Base-by-base conservation (phyloP, 2,888 invertebrate genomes). In the Cephus rjabovi region DNA sequence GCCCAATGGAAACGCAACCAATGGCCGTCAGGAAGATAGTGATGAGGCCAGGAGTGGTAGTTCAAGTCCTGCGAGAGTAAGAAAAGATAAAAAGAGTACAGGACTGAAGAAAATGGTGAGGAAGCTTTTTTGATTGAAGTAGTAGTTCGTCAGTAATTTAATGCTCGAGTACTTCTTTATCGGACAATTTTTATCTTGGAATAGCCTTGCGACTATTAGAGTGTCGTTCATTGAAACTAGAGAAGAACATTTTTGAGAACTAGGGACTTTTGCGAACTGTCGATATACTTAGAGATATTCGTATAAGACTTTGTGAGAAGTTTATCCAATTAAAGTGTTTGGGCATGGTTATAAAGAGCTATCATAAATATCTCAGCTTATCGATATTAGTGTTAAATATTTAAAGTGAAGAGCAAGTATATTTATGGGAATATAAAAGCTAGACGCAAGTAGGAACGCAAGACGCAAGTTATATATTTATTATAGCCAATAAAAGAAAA, bases 21-120 rank as follows among this genome's bases (percentile, higher is more conserved):
- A 86, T 56, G 84, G 83, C 11, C 80, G 81, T 33, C 34, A 81
- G 75, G 34, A 89, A 3, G 86, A 89, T n/a, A 88, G 89, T 79
- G 87, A 90, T 76, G 87, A 90, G 68, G 88, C 89, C 23, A 86
- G 88, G 73, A 86, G 86, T 34, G 81, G 85, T 76, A 84, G 86
- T 56, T 85, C 85, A 11, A 89, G 88, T 12, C 84, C 86, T 3
- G 85, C 86, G 56, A 81, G 89, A 23, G 83, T 87, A 68, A 93
- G 92, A 80, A 95, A 94, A 86, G 92, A 92, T 82, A 94, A 94
- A 87, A 96, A 95, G 90, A 93, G 93, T 86, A 94, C 95, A 88
- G 94, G 95, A 87, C 93, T 97, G 83, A 96, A 95, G 90, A 95
- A 95, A 92, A 94, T 96, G 90, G 94, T 96, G 89, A 96, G 95